Percentiles rank a stretch among this genome's conserved stretches.
phyloP scores from a whole-genome alignment of 1,140 invertebrate genomes.

The Drosophila obscura region DNA sequence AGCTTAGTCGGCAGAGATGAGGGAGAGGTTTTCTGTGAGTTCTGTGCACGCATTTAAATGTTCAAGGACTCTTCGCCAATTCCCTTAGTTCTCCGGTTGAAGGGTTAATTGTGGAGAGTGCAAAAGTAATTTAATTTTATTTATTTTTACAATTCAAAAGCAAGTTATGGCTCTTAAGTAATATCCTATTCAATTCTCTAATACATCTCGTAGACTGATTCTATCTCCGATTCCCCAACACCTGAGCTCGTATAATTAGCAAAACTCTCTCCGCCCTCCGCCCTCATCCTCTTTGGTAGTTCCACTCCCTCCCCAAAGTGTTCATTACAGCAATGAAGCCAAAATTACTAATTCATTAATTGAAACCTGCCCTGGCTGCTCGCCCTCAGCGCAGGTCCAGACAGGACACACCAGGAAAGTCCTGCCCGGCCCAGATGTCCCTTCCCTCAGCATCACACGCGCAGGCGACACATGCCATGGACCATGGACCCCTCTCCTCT shows the following conservation, averaged over 20 bases:
- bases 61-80: too few relatives aligned
- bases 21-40: too few relatives aligned
- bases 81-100: too few relatives aligned
- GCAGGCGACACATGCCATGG: constrained; percentile 36
- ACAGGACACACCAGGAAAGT: constrained; percentile 1
- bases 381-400: constrained; percentile 8
- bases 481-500: constrained; percentile 2
- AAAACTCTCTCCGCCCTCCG: background rate
- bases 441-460: constrained; percentile 16
- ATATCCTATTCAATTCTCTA: too few relatives aligned
- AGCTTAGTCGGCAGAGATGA: too few relatives aligned
- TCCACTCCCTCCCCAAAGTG: constrained; percentile 34
- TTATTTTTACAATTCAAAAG: too few relatives aligned
- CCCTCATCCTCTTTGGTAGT: too few relatives aligned
- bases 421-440: constrained; percentile 31
- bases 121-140: too few relatives aligned
- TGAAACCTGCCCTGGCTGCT: constrained; percentile 53
- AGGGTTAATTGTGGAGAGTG: too few relatives aligned
- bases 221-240: background rate
- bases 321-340: constrained; percentile 71
- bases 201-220: too few relatives aligned
- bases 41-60: too few relatives aligned
- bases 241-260: constrained; percentile 21
- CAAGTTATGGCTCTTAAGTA: too few relatives aligned
- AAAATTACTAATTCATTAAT: constrained; percentile 82